A percentile compares a stretch with the other conserved stretches of the same genome.
Conservation (phyloP, 2,113 vertebrate species). For the Cynoglossus semilaevis region DNA sequence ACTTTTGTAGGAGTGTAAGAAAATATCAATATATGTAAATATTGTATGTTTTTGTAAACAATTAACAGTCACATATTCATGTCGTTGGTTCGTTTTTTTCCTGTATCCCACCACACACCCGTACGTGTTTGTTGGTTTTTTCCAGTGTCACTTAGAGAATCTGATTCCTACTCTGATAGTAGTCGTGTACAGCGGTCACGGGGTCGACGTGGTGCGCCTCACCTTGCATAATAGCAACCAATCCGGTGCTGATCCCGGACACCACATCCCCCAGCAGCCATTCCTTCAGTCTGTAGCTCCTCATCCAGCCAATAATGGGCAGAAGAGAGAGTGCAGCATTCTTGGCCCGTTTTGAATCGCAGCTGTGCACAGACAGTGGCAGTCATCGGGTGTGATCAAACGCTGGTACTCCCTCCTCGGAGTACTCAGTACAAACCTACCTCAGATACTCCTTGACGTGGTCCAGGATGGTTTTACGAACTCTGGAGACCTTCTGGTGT, state of each 20-base stretch:
- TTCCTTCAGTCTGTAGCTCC: slow-evolving; percentile 79
- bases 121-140: no score
- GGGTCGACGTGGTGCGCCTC: slow-evolving; percentile 17
- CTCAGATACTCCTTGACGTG: slow-evolving; percentile 77
- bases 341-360: slow-evolving; percentile 80
- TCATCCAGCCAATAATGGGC: slow-evolving; percentile 87
- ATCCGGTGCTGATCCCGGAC: slow-evolving; percentile 89
- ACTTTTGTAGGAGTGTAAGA: no score
- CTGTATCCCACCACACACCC: no score
- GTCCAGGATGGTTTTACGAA: slow-evolving; percentile 79
- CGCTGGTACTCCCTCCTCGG: neutral
- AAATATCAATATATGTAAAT: no score
- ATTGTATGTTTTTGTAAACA: no score
- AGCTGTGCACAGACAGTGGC: slow-evolving; percentile 65
- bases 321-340: slow-evolving; percentile 73
- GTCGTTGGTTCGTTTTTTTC: no score
- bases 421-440: slow-evolving; percentile 69
- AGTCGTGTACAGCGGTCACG: no score
- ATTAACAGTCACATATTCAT: no score
- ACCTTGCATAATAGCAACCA: slow-evolving; percentile 94
- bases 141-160: no score
- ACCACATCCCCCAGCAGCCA: slow-evolving; percentile 88
- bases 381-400: neutral
- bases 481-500: slow-evolving; percentile 77
- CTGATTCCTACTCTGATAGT: no score